phyloP scores from a whole-genome alignment of 2,797 vertebrate species.

The Arnoldichthys spilopterus region DNA sequence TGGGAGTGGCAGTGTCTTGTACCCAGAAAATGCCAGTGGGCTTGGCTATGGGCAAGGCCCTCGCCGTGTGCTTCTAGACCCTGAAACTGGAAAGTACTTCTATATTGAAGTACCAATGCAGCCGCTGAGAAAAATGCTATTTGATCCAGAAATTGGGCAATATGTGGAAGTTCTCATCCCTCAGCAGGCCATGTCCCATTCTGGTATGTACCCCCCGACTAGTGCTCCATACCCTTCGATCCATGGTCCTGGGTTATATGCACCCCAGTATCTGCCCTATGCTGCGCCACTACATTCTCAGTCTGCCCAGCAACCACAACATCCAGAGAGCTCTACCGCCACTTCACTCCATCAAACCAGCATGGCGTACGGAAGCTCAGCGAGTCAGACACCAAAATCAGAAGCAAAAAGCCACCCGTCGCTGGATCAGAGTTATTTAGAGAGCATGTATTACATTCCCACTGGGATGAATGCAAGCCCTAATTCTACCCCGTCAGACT shows the following conservation, averaged over 20 bases:
- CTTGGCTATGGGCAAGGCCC: constrained; percentile 68
- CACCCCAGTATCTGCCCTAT: constrained; percentile 82
- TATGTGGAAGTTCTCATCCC: constrained; percentile 94
- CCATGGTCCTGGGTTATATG: constrained; percentile 79
- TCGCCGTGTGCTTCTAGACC: constrained; percentile 89
- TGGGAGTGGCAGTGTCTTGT: constrained; percentile 64
- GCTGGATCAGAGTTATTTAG: constrained; percentile 85
- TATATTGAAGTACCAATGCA: constrained; percentile 89
- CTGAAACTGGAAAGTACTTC: constrained; percentile 93
- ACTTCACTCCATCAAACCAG: constrained; percentile 70
- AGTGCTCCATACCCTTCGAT: constrained; percentile 80
- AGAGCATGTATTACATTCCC: constrained; percentile 91
- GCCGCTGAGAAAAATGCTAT: constrained; percentile 88
- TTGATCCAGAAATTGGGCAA: constrained; percentile 93
- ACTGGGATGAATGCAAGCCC: constrained; percentile 87
- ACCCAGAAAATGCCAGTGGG: constrained; percentile 73
- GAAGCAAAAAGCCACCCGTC: constrained; percentile 77
- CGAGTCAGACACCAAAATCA: constrained; percentile 75
- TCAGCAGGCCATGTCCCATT: constrained; percentile 80
- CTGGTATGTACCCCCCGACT: constrained; percentile 82
- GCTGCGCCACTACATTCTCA: constrained; percentile 76
- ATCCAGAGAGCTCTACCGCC: constrained; percentile 72
- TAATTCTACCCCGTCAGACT: constrained; percentile 77
- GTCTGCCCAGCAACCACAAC: constrained; percentile 73
- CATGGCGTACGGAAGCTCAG: constrained; percentile 68